Conservation (phyloP, 1,140 invertebrate genomes). For the Diachasma alloeum region DNA sequence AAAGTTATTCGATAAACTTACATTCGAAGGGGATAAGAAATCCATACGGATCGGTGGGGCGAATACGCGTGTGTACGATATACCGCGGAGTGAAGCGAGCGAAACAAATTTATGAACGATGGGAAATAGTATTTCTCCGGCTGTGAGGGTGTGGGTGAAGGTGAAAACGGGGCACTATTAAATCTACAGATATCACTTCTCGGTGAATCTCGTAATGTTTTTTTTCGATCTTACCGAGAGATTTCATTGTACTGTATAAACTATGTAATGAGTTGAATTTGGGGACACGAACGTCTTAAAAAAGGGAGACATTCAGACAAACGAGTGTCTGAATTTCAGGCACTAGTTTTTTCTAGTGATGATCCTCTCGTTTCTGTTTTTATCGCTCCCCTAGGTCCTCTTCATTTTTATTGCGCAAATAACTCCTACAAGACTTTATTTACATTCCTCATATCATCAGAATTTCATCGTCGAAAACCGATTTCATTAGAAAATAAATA, state of each 20-base stretch:
- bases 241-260: too few species aligned
- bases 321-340: too few species aligned
- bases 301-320: too few species aligned
- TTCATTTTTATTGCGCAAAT: too few species aligned
- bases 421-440: too few species aligned
- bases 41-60: not conserved
- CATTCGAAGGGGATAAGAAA: constrained; percentile 4
- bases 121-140: not conserved
- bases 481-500: not conserved
- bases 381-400: too few species aligned
- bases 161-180: not conserved
- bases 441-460: too few species aligned
- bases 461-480: not conserved
- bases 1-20: constrained; percentile 24
- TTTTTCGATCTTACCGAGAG: too few species aligned
- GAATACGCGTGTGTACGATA: not conserved
- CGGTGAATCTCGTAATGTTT: not conserved
- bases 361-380: too few species aligned
- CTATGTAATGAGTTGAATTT: too few species aligned
- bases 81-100: not conserved
- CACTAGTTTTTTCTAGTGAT: too few species aligned
- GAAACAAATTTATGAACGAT: constrained; percentile 14
- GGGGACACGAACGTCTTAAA: too few species aligned
- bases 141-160: not conserved
- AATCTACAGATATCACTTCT: not conserved